A percentile compares a stretch with the other conserved stretches of the same genome.
phyloP scores from a whole-genome alignment of 2,888 invertebrate species.

The Xanthostigma xanthostigma region DNA sequence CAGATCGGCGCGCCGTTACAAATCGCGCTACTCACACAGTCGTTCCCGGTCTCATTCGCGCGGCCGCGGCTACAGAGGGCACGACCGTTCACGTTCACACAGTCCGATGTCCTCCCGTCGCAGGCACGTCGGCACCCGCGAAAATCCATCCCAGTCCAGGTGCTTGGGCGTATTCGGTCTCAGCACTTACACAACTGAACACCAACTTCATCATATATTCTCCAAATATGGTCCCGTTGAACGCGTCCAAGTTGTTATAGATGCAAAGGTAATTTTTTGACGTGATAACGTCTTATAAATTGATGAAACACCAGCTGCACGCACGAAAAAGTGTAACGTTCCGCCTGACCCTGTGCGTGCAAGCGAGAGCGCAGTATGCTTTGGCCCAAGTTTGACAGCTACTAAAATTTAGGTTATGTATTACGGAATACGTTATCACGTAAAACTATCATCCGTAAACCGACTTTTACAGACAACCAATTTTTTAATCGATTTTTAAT shows the following conservation, averaged over 20 bases:
- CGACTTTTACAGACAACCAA: no score
- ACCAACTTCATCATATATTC: conserved; percentile 84
- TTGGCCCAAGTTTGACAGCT: no score
- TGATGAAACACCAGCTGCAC: no score
- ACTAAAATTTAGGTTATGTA: no score
- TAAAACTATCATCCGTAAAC: no score
- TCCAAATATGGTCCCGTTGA: conserved; percentile 85
- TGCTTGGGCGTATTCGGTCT: conserved; percentile 93
- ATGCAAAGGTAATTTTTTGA: conserved; percentile 72
- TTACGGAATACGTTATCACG: no score
- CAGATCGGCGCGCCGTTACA: conserved; percentile 35
- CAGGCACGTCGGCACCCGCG: conserved; percentile 64
- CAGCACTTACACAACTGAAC: conserved; percentile 83
- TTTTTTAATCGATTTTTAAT: neutral
- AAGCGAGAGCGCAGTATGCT: no score
- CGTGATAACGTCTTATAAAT: no score
- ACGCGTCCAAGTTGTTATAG: conserved; percentile 86
- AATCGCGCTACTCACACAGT: conserved; percentile 46
- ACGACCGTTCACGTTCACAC: conserved; percentile 47
- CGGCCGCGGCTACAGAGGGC: conserved; percentile 40
- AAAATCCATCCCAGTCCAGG: conserved; percentile 73
- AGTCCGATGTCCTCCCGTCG: conserved; percentile 73
- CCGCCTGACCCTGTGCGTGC: no score
- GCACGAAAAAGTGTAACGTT: no score
- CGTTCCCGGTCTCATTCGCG: conserved; percentile 50